Evolutionary conservation across 1,140 invertebrate genomes (phyloP).

Genomic region (Mesaphorura yosii): DNA sequence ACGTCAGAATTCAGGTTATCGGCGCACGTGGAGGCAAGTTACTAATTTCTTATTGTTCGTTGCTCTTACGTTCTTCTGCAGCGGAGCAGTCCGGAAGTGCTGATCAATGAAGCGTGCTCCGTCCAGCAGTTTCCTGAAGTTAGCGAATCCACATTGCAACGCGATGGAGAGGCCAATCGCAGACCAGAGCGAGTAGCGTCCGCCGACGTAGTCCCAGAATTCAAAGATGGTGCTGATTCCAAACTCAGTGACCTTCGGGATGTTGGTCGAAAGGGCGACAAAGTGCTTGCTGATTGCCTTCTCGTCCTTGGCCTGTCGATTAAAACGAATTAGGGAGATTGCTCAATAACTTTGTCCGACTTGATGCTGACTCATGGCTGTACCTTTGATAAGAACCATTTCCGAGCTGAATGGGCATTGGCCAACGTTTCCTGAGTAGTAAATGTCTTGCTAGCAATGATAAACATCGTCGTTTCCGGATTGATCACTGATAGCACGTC

Average conservation of each 20-base stretch:
- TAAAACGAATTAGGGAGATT: not conserved
- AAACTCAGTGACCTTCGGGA: slow-evolving; percentile 82
- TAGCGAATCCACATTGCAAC: slow-evolving; percentile 85
- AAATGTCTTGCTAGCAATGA: slow-evolving; percentile 98
- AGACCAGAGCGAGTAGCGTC: slow-evolving; percentile 94
- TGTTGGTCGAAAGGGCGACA: slow-evolving; percentile 94
- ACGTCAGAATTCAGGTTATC: not conserved
- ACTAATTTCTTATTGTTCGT: not conserved
- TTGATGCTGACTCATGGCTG: slow-evolving; percentile 1
- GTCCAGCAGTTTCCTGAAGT: slow-evolving; percentile 81
- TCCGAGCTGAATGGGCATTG: slow-evolving; percentile 92
- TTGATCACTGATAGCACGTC: slow-evolving; percentile 83
- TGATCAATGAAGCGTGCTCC: slow-evolving; percentile 91
- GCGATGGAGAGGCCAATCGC: slow-evolving; percentile 96
- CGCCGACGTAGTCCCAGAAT: slow-evolving; percentile 99
- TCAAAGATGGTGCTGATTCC: slow-evolving; percentile 99
- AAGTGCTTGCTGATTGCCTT: slow-evolving; percentile 89
- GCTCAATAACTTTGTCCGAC: no score
- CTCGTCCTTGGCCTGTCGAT: slow-evolving; percentile 43
- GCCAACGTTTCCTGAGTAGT: slow-evolving; percentile 99
- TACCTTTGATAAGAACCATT: slow-evolving; percentile 70
- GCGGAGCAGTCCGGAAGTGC: slow-evolving; percentile 74
- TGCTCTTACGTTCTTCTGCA: slow-evolving; percentile 81
- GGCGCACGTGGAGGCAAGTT: not conserved
- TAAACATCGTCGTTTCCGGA: slow-evolving; percentile 90